These are phyloP conservation scores for Malurus leucopterus DNA, from an alignment of 2,797 vertebrate genomes.

Conservation along the genomic window DNA sequence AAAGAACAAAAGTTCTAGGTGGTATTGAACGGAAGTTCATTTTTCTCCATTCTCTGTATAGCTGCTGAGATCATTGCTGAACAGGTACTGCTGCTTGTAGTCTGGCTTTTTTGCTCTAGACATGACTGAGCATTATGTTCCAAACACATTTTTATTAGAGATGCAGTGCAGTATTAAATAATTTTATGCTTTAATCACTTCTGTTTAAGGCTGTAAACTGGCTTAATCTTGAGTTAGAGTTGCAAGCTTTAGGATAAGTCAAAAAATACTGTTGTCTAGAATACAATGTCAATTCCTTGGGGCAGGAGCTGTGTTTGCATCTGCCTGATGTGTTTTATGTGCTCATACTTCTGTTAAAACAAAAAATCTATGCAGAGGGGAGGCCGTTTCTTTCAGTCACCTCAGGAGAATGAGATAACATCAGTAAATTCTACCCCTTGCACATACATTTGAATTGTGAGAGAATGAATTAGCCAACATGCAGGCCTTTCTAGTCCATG, in stretches of 20 bases:
- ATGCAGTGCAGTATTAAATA: neutral
- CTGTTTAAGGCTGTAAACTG: neutral
- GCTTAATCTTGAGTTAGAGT: neutral
- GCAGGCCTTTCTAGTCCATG: neutral
- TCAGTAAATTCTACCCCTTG: neutral
- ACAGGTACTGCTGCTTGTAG: neutral
- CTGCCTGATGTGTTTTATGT: neutral
- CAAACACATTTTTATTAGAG: neutral
- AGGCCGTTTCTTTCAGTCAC: neutral
- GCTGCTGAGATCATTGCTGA: neutral
- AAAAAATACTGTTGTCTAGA: neutral
- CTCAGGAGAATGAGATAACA: neutral
- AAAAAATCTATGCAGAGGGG: neutral
- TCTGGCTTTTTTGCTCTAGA: neutral
- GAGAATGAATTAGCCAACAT: accelerated
- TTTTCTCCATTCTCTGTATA: accelerated
- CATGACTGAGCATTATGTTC: neutral
- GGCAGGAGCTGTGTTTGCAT: neutral
- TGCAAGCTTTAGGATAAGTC: neutral
- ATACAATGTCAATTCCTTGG: neutral
- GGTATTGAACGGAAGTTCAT: neutral
- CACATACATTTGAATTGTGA: neutral
- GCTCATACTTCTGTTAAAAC: neutral
- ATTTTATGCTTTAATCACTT: neutral
- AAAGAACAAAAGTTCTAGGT: neutral